Conservation (phyloP, 1,140 invertebrate genomes). For the Limonius californicus region DNA sequence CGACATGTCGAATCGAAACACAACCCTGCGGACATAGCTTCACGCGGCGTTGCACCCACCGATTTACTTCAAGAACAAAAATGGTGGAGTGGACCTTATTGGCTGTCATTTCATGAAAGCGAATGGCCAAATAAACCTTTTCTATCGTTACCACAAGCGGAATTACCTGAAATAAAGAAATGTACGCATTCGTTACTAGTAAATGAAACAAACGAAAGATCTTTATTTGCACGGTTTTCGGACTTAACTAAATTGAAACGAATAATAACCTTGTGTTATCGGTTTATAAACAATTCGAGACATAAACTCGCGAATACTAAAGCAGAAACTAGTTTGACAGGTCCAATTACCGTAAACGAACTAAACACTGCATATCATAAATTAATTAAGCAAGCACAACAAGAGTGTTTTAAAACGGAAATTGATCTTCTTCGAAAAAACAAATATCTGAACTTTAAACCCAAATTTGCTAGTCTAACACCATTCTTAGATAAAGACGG, state of each 20-base stretch:
- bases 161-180: conserved; percentile 1
- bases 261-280: not conserved
- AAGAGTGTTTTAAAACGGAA: conserved; percentile 17
- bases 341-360: conserved; percentile 16
- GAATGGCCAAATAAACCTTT: too few species aligned
- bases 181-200: not conserved
- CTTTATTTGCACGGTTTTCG: not conserved
- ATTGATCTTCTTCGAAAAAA: conserved; percentile 4
- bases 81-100: conserved; percentile 37
- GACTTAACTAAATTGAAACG: too few species aligned
- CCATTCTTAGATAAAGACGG: conserved; percentile 43
- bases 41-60: conserved; percentile 40
- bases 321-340: not conserved
- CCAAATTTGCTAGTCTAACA: conserved; percentile 32
- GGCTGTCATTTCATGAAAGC: not conserved
- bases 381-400: conserved; percentile 10
- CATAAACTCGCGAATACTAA: not conserved
- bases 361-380: not conserved
- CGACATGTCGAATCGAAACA: conserved; percentile 36
- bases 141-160: not conserved
- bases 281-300: not conserved
- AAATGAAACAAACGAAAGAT: not conserved
- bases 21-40: conserved; percentile 46
- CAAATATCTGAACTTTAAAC: conserved; percentile 3
- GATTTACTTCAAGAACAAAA: too few species aligned